Base-by-base conservation (phyloP, 2,888 invertebrate genomes). In the Saturnia japonica region DNA sequence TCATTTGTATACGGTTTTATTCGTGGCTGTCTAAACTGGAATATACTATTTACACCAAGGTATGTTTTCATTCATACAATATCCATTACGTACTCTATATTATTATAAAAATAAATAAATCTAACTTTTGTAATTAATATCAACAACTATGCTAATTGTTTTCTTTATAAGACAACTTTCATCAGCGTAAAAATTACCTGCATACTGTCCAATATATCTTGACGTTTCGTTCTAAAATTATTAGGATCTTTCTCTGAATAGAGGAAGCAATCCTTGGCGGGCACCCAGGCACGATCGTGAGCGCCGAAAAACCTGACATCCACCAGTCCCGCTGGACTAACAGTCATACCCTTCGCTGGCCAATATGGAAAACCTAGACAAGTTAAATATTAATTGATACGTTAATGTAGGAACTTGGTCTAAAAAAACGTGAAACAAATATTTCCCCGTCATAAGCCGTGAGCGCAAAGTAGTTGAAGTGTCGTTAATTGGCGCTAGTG, bases 281-380 rank as follows among this genome's bases (percentile, higher is more conserved):
- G 96, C 19, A 99, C 97, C 97, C 98, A 98, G 9, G 98, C 98
- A 70, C 98, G 95, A 89, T 99, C 99, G 90, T 99, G 99, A 25
- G 97, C 98, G 0, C 99, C 99, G 90, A 99, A 99, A 92, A 99
- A 99, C 1, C 98, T 93, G 3, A 98, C 98, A 88, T 99, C 98
- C 0, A 98, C 97, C 79, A 95, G 90, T 0, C 96, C 96, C 12
- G 95, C 89, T 34, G 94, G 92, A 72, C 95, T 96, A 11, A 95
- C 88, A 0, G 96, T 95, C 97, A 98, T 97, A 0, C 96, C 97
- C 91, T 99, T 99, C 0, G 98, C 99, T 0, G 99, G 99, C 99
- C 99, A 99, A 89, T 97, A 99, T 0, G 99, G 99, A 84, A 99
- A 99, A 16, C 98, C 95, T 95, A 25, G 2, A 45, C 3, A 42